phyloP scores from a whole-genome alignment of 2,797 vertebrate genomes.

The Falco peregrinus region DNA sequence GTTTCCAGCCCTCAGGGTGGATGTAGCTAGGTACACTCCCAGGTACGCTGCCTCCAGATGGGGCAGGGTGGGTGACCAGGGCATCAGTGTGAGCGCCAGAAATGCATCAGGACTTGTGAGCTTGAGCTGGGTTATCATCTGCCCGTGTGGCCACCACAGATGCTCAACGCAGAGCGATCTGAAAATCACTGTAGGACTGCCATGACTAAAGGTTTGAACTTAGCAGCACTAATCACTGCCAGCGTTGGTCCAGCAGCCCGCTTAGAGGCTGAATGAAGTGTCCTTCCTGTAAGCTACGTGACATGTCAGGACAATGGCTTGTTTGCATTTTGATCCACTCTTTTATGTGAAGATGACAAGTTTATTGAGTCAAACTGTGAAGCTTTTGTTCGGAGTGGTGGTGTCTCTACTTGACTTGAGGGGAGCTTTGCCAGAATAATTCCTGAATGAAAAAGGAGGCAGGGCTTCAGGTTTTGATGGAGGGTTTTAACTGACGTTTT shows the following conservation, averaged over 20 bases:
- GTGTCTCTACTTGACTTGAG: constrained; percentile 2
- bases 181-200: not conserved
- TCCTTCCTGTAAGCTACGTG: not conserved
- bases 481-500: not conserved
- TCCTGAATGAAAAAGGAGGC: not conserved
- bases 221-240: not conserved
- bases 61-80: not conserved
- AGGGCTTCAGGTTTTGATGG: not conserved
- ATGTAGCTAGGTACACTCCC: not conserved
- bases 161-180: rapidly evolving
- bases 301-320: not conserved
- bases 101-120: not conserved
- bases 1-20: not conserved
- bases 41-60: rapidly evolving
- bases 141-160: not conserved
- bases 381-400: not conserved
- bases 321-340: constrained; percentile 1
- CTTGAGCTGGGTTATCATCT: not conserved
- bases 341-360: not conserved
- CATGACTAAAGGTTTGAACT: not conserved
- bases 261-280: not conserved
- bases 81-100: not conserved
- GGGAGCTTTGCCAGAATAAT: constrained; percentile 10
- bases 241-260: rapidly evolving
- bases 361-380: not conserved